Percentiles rank a stretch among this genome's conserved stretches.
phyloP scores from a whole-genome alignment of 2,888 invertebrate genomes.

The Euzetes globulus region DNA sequence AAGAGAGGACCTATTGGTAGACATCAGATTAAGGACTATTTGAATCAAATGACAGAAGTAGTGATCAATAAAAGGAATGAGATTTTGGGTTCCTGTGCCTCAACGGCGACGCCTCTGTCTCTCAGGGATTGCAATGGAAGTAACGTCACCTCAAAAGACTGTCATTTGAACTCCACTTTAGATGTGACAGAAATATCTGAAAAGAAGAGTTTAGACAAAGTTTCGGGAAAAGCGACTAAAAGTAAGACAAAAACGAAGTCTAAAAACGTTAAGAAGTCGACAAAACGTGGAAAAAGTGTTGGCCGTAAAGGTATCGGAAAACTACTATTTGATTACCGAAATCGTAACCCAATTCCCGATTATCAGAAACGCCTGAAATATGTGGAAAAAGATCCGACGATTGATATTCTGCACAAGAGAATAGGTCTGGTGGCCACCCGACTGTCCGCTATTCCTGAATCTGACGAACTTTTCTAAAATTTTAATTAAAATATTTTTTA shows the following conservation, averaged over 20 bases:
- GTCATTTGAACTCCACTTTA: too few species aligned
- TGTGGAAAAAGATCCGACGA: not conserved
- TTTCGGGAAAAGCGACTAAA: not conserved
- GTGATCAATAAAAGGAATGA: too few species aligned
- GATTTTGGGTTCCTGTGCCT: too few species aligned
- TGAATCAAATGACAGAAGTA: too few species aligned
- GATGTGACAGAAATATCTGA: too few species aligned
- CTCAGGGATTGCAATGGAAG: too few species aligned
- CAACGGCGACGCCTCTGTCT: too few species aligned
- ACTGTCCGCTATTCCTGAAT: not conserved
- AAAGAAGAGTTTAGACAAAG: too few species aligned
- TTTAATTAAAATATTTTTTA: not conserved
- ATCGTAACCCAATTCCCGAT: not conserved
- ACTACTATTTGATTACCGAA: not conserved
- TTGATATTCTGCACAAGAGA: conserved; percentile 3
- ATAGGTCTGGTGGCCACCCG: conserved; percentile 8
- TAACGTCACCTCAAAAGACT: too few species aligned
- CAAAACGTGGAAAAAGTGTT: not conserved
- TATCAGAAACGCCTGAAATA: not conserved
- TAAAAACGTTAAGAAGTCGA: not conserved
- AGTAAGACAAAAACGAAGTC: not conserved
- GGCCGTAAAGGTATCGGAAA: not conserved
- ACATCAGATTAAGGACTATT: too few species aligned
- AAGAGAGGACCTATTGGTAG: too few species aligned
- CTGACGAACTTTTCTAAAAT: not conserved